Evolutionary conservation across 2,888 invertebrate genomes (phyloP).

Genomic region (Diadegma fenestrale): DNA sequence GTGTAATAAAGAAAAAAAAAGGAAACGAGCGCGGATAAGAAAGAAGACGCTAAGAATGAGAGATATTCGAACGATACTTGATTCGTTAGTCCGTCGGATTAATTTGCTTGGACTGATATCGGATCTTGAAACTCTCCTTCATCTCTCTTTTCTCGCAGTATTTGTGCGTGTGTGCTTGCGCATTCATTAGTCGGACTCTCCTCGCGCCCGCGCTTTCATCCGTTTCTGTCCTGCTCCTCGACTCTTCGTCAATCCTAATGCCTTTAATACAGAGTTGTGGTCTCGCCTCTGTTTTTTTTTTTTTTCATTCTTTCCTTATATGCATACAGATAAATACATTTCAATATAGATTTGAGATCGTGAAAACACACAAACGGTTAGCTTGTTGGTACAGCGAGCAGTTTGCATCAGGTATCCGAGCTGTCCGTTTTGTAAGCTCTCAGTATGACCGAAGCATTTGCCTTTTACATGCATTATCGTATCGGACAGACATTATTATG

Average conservation of each 20-base stretch:
- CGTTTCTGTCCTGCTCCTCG: conserved; percentile 43
- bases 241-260: conserved; percentile 32
- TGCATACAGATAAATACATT: conserved; percentile 12
- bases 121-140: conserved; percentile 31
- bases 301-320: background rate
- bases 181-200: conserved; percentile 78
- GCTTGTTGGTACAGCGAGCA: conserved; percentile 42
- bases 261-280: conserved; percentile 24
- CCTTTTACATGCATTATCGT: background rate
- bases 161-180: conserved; percentile 71
- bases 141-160: background rate
- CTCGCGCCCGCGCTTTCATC: conserved; percentile 57
- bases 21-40: conserved; percentile 19
- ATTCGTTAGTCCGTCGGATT: conserved; percentile 82
- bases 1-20: background rate
- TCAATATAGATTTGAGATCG: conserved; percentile 38
- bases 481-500: conserved; percentile 41
- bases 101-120: conserved; percentile 79
- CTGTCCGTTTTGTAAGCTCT: conserved; percentile 49
- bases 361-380: conserved; percentile 44
- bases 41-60: conserved; percentile 39
- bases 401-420: conserved; percentile 43
- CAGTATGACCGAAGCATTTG: conserved; percentile 18
- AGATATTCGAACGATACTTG: conserved; percentile 79
- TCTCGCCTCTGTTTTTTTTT: conserved; percentile 3